phyloP scores from a whole-genome alignment of 2,888 invertebrate species.

The Microplitis deprimator region DNA sequence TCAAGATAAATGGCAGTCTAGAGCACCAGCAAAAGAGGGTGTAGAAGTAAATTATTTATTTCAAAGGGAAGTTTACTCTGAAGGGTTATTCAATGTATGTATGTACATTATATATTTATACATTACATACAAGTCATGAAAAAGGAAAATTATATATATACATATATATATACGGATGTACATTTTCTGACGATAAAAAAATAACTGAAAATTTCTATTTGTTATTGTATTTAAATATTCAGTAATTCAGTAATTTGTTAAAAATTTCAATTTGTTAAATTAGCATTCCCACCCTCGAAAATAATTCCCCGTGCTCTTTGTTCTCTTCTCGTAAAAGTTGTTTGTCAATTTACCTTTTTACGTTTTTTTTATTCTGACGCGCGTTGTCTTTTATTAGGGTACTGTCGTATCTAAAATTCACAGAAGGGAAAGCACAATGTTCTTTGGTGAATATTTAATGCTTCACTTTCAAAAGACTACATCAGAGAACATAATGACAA shows the following conservation, averaged over 20 bases:
- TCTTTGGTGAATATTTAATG: background rate
- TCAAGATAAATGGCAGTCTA: background rate
- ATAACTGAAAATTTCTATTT: background rate
- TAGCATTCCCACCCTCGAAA: background rate
- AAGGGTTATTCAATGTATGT: background rate
- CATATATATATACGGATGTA: too few species aligned
- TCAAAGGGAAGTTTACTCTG: background rate
- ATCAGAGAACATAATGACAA: background rate
- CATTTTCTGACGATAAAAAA: too few species aligned
- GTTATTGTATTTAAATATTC: background rate
- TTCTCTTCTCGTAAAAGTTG: background rate
- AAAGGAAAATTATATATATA: too few species aligned
- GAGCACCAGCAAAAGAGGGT: background rate
- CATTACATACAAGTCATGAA: background rate
- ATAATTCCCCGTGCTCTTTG: background rate
- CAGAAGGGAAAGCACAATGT: background rate
- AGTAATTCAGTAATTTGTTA: background rate
- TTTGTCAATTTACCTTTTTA: background rate
- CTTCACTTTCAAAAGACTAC: background rate
- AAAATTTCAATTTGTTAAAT: background rate
- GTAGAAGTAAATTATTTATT: slow-evolving; percentile 8
- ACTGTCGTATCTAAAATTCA: slow-evolving; percentile 6
- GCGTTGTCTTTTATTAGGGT: background rate
- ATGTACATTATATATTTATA: background rate
- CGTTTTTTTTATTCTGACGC: background rate